A percentile compares a stretch with the other conserved stretches of the same genome.
phyloP scores from a whole-genome alignment of 1,140 invertebrate species.

The Bombus picipes region DNA sequence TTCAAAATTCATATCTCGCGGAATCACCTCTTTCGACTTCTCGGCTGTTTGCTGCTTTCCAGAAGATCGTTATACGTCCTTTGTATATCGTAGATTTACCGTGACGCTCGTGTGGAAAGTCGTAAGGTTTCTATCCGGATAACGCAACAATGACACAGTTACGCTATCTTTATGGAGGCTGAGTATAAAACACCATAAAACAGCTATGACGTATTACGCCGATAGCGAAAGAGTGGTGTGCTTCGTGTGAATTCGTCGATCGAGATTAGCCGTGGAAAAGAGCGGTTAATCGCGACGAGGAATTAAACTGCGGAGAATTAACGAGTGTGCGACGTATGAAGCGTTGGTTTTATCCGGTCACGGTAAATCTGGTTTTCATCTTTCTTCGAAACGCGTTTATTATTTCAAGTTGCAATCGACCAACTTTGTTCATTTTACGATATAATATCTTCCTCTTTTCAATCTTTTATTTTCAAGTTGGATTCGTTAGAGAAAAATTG shows the following conservation, averaged over 20 bases:
- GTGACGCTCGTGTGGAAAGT: neutral
- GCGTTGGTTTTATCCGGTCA: neutral
- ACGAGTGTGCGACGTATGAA: neutral
- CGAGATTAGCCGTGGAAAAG: neutral
- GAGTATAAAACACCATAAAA: neutral
- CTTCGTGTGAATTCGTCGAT: neutral
- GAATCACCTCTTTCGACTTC: constrained; percentile 31
- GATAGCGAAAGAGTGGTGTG: neutral
- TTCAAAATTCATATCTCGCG: constrained; percentile 63
- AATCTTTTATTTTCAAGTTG: too few relatives aligned
- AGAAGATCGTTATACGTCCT: neutral
- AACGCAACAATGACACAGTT: neutral
- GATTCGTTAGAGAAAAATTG: too few relatives aligned
- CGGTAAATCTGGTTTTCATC: neutral
- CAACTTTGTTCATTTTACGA: too few relatives aligned
- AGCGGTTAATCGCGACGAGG: neutral
- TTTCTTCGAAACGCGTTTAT: too few relatives aligned
- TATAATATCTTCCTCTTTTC: too few relatives aligned
- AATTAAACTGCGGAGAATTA: neutral
- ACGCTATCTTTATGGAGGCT: constrained; percentile 14
- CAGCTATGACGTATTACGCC: neutral
- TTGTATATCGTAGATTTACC: neutral
- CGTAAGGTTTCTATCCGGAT: neutral
- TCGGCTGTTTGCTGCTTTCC: neutral
- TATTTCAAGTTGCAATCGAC: too few relatives aligned